Conservation (phyloP, 1,140 invertebrate genomes). For the Bombus pascuorum region DNA sequence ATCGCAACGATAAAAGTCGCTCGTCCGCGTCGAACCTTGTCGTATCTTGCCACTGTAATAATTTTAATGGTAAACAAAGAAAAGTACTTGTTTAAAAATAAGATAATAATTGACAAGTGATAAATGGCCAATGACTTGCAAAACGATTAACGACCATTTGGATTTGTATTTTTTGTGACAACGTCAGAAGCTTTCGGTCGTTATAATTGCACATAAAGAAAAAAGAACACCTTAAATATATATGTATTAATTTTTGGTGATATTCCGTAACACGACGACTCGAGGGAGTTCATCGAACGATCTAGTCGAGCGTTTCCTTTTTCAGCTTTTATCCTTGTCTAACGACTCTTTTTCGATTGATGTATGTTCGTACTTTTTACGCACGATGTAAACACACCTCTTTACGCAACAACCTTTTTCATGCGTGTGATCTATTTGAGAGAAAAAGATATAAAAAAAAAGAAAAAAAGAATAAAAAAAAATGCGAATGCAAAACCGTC, state of each 20-base stretch:
- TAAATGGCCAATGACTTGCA: neutral
- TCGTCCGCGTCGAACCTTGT: too few species aligned
- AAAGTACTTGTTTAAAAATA: neutral
- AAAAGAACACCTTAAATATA: too few species aligned
- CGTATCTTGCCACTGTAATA: neutral
- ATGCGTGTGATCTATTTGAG: slow-evolving; percentile 60
- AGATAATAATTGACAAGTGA: neutral
- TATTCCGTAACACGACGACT: slow-evolving; percentile 13
- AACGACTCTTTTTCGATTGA: slow-evolving; percentile 64
- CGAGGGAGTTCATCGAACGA: slow-evolving; percentile 18
- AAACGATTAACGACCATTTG: neutral
- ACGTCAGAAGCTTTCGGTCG: neutral
- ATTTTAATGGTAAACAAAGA: too few species aligned
- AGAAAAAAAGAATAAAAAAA: slow-evolving; percentile 47
- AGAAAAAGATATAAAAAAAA: slow-evolving; percentile 30
- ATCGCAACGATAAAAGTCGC: neutral
- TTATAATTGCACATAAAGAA: neutral
- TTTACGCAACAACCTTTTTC: slow-evolving; percentile 60
- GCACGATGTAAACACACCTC: slow-evolving; percentile 65
- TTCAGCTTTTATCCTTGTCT: slow-evolving; percentile 55
- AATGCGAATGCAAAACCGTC: slow-evolving; percentile 65
- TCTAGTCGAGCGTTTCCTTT: slow-evolving; percentile 38
- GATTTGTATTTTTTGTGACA: slow-evolving; percentile 14
- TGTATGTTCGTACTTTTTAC: slow-evolving; percentile 66
- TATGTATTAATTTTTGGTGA: neutral